These are phyloP conservation scores for Meliscaeva auricollis DNA, from an alignment of 2,888 invertebrate genomes.

Conservation along the genomic window DNA sequence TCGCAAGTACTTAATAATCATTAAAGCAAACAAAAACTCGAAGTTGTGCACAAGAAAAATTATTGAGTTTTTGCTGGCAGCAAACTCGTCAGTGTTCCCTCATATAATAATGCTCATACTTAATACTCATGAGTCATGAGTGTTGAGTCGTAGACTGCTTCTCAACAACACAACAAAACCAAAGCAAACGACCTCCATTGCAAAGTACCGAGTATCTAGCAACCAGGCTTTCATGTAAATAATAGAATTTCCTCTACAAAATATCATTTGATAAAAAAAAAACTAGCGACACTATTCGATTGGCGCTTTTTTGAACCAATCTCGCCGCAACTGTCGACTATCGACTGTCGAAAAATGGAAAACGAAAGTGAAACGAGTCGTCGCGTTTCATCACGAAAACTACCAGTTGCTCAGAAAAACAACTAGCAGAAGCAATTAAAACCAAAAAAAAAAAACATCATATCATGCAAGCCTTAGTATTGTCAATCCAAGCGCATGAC, in stretches of 20 bases:
- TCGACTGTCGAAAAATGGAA: conserved; percentile 69
- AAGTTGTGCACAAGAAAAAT: too few relatives aligned
- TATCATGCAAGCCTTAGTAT: not conserved
- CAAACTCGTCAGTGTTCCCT: not conserved
- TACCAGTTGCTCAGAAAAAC: conserved; percentile 59
- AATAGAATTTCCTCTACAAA: not conserved
- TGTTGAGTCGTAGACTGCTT: not conserved
- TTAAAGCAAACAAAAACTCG: too few relatives aligned
- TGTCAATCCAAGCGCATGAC: not conserved
- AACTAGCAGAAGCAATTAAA: not conserved
- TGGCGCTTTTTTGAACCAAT: conserved; percentile 15
- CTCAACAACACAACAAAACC: conserved; percentile 5
- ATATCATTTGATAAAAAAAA: not conserved
- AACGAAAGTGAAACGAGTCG: conserved; percentile 76
- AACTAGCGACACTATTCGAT: not conserved
- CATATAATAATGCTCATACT: not conserved
- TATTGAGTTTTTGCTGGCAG: too few relatives aligned
- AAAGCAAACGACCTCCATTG: conserved; percentile 65
- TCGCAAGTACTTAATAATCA: too few relatives aligned
- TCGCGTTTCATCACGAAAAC: conserved; percentile 75
- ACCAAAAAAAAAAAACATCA: not conserved
- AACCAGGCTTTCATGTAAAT: conserved; percentile 58
- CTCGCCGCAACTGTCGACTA: conserved; percentile 60
- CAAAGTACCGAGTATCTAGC: conserved; percentile 69
- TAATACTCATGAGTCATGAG: not conserved